Evolutionary conservation across 2,797 vertebrate genomes (phyloP), one percentile per base, ranked within the genome.

Genomic region (Ctenosaura bakeri): DNA sequence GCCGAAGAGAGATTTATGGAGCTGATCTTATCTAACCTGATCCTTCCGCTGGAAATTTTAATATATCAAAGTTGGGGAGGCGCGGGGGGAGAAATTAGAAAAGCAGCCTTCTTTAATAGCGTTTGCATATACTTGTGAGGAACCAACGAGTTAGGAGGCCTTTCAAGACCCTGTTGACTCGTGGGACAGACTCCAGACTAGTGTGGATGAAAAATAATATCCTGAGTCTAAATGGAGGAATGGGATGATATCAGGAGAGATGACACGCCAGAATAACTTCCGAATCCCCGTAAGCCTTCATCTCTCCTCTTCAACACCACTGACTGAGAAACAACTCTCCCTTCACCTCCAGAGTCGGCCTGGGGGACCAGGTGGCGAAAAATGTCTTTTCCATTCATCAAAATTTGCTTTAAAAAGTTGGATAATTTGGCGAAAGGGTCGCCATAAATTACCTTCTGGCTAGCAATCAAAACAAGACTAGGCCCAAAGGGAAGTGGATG

Each of bases 391-490:
- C 94, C 94, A 95, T 96, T 95, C 95, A 88, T 97, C 94, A 95
- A 96, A 97, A 94, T 97, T 96, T 95, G 92, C 96, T 97, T 96
- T 32, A 93, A 96, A 97, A 97, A 95, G 96, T 90, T 97, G 96
- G 90, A 95, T 91, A 95, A 95, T 95, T 97, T 97, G 95, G 95
- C 92, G 94, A 96, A 97, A 94, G 93, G 90, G 92, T 97, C 97
- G 95, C 93, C 95, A 91, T 96, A 90, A 96, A 95, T 97, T 97
- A 87, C 94, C 96, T 94, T 97, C 96, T 97, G 96, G 94, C 95
- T 95, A 95, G 92, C 93, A 96, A 97, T 97, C 96, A 97, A 97
- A 98, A 97, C 95, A 97, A 97, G 94, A 97, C 97, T 96, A 96
- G 94, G 93, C 92, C 97, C 93, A 97, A 97, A 94, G 96, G 95